phyloP scores from a whole-genome alignment of 2,113 vertebrate species.

The Microcebus murinus region DNA sequence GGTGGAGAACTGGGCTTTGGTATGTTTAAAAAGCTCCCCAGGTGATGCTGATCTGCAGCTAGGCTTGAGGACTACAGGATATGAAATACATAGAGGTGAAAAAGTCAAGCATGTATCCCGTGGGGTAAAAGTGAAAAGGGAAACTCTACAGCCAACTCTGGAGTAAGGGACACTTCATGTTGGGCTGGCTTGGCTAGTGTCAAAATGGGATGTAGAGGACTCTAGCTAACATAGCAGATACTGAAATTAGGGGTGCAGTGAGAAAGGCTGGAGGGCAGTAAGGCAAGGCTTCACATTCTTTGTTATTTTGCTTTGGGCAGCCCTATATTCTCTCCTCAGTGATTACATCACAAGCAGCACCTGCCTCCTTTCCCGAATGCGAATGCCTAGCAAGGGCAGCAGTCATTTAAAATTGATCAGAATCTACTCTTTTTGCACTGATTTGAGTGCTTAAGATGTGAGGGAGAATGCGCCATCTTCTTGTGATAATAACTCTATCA shows the following conservation, averaged over 20 bases:
- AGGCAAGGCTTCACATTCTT: background rate
- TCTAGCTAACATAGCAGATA: background rate
- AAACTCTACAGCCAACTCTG: background rate
- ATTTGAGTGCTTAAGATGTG: background rate
- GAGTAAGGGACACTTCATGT: background rate
- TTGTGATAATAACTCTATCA: background rate
- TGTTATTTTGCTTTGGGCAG: background rate
- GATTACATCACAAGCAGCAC: background rate
- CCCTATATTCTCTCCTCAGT: background rate
- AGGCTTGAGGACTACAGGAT: background rate
- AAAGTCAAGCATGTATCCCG: background rate
- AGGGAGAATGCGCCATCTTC: background rate
- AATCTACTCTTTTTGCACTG: background rate
- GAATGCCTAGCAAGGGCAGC: background rate
- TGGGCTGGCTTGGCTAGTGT: background rate
- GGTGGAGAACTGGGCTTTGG: background rate
- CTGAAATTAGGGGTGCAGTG: background rate
- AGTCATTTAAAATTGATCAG: conserved; percentile 10
- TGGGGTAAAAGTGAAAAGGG: background rate
- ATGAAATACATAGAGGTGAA: background rate
- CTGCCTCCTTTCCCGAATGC: too few species aligned
- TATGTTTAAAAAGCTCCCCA: background rate
- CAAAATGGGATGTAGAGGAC: background rate
- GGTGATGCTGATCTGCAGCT: background rate
- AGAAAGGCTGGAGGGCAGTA: background rate